These are phyloP conservation scores for Autographa gamma DNA, from an alignment of 2,888 invertebrate species.

Conservation along the genomic window DNA sequence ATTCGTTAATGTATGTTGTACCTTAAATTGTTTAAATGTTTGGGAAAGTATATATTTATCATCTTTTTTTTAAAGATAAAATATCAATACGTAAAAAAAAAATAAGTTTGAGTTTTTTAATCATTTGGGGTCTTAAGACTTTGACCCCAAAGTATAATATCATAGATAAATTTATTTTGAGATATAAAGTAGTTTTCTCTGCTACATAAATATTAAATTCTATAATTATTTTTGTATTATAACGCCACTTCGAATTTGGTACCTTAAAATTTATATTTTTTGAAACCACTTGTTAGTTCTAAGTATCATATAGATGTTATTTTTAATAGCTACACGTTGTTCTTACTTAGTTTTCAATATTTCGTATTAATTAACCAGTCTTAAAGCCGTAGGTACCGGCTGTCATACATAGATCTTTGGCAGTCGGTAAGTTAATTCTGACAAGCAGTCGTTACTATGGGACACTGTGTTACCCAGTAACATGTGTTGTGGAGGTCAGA, in stretches of 20 bases:
- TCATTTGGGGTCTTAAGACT: not conserved
- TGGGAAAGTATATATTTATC: slow-evolving; percentile 1
- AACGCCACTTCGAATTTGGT: slow-evolving; percentile 19
- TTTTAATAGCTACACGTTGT: not conserved
- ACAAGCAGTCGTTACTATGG: no score
- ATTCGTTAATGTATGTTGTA: slow-evolving; percentile 38
- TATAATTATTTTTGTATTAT: slow-evolving; percentile 49
- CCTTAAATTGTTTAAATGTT: slow-evolving; percentile 29
- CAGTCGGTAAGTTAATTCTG: no score
- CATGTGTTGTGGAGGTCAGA: no score
- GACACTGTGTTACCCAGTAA: no score
- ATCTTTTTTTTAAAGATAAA: slow-evolving; percentile 9
- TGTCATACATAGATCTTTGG: no score
- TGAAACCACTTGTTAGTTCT: slow-evolving; percentile 35
- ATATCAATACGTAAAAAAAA: not conserved
- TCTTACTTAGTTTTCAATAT: not conserved
- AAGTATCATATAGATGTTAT: slow-evolving; percentile 12
- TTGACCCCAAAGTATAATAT: not conserved
- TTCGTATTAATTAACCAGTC: not conserved
- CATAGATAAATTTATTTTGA: not conserved
- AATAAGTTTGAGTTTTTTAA: not conserved
- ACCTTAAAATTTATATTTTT: slow-evolving; percentile 48
- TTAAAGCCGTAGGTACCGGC: no score
- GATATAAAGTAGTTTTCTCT: not conserved
- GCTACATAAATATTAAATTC: slow-evolving; percentile 11